Evolutionary conservation across 1,140 invertebrate genomes (phyloP), one percentile per base, ranked within the genome.

Genomic region (Temnothorax nylanderi): DNA sequence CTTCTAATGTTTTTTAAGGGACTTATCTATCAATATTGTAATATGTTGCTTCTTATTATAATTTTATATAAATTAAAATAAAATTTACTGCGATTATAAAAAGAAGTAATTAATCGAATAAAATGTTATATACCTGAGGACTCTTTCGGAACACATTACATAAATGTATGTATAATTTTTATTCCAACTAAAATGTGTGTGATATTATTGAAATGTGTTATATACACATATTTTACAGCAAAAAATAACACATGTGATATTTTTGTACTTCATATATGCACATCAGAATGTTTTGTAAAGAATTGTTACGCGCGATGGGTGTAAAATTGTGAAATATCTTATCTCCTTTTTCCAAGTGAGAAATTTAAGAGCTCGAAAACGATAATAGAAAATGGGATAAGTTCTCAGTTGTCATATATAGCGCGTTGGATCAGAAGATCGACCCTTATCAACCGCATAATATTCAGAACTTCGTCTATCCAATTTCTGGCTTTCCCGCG

Each of bases 401-500:
- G 32, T 62, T 32, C 32, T 21, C 21, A 16, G 49, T 88, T 88
- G 62, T 84, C 26, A n/a, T 13, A 21, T 49, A 11, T 18, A 37
- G 18, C 16, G 3, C n/a, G 21, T 18, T 13, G 47, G 21, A 56
- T 34, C 13, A n/a, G 5, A 21, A 26, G 37, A 85, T 56, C 51
- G 26, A 54, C 21, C 81, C 26, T 86, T 88, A 86, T 87, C 49
- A 81, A 32, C 11, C 51, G 67, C 6, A 71, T 67, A 85, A 85
- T 84, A 74, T 56, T 65, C 56, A 47, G 21, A 89, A 89, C 56
- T 84, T 89, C n/a, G 37, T 54, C 21, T 58, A 77, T 67, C 75
- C 18, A 71, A 34, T 34, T 41, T 76, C 65, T 58, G 26, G 26
- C 56, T 41, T 32, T 81, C 47, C 77, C 13, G 16, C 18, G 26